phyloP scores from a whole-genome alignment of 2,888 invertebrate species.

The Masnerella sp. region DNA sequence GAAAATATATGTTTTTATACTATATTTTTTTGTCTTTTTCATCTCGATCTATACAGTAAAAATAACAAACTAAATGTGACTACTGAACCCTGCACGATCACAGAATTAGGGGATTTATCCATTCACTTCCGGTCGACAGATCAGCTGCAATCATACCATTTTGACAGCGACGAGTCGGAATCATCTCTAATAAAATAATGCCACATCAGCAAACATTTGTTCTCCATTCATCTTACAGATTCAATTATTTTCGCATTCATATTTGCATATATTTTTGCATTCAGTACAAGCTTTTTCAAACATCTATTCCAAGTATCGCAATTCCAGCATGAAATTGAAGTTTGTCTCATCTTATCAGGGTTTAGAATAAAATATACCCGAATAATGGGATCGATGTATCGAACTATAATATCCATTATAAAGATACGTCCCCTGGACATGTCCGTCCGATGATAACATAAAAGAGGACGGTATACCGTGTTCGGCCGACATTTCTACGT shows the following conservation, averaged over 20 bases:
- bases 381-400: constrained; percentile 48
- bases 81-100: constrained; percentile 61
- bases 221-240: constrained; percentile 26
- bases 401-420: constrained; percentile 55
- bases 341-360: no score
- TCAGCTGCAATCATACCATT: constrained; percentile 70
- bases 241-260: no score
- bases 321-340: no score
- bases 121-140: constrained; percentile 53
- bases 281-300: no score
- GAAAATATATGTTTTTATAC: no score
- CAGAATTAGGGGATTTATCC: constrained; percentile 66
- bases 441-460: constrained; percentile 54
- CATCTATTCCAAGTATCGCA: constrained; percentile 9
- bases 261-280: no score
- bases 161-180: constrained; percentile 72
- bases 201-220: constrained; percentile 48
- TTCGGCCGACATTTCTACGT: constrained; percentile 66
- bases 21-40: constrained; percentile 62
- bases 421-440: constrained; percentile 58
- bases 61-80: constrained; percentile 69
- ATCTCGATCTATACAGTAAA: constrained; percentile 71
- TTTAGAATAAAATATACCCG: constrained; percentile 47
- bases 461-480: constrained; percentile 61
- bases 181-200: constrained; percentile 74